Conservation (phyloP, 2,888 invertebrate species). For the Drosophila macrospina region DNA sequence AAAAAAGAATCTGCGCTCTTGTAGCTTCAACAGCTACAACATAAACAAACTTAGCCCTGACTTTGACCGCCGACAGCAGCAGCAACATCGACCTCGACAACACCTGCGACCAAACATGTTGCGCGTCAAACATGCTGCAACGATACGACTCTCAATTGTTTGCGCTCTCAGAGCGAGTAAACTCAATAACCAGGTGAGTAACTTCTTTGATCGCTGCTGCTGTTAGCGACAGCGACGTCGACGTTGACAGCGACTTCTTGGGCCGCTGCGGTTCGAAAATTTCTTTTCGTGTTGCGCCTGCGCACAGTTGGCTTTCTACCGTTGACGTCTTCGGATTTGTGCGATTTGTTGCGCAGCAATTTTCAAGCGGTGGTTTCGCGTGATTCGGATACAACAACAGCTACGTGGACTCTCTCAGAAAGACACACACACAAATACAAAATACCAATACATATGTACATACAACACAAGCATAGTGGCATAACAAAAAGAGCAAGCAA, state of each 20-base stretch:
- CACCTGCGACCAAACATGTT: conserved; percentile 68
- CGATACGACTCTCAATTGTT: conserved; percentile 17
- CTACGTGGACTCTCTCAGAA: conserved; percentile 67
- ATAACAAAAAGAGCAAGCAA: conserved; percentile 69
- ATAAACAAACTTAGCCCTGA: conserved; percentile 82
- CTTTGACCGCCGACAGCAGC: conserved; percentile 76
- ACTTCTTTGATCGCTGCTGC: conserved; percentile 58
- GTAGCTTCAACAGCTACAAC: conserved; percentile 24
- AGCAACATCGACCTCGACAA: conserved; percentile 64
- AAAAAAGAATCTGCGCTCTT: background rate
- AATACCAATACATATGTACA: conserved; percentile 16
- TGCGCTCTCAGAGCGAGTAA: conserved; percentile 17
- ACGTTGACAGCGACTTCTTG: conserved; percentile 48
- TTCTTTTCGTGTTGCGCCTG: conserved; percentile 85
- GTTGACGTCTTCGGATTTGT: conserved; percentile 86
- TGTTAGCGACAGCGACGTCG: conserved; percentile 16
- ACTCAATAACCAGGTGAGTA: conserved; percentile 44
- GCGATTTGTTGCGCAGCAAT: conserved; percentile 70
- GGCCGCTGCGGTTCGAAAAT: conserved; percentile 77
- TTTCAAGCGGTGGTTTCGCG: conserved; percentile 61
- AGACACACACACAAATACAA: conserved; percentile 33
- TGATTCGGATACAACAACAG: conserved; percentile 57
- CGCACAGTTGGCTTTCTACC: conserved; percentile 86
- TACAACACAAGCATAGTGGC: conserved; percentile 51
- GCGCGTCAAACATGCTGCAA: conserved; percentile 52